Percentiles rank a stretch among this genome's conserved stretches.
phyloP scores from a whole-genome alignment of 2,113 vertebrate species.

The Toxotes jaculatrix region DNA sequence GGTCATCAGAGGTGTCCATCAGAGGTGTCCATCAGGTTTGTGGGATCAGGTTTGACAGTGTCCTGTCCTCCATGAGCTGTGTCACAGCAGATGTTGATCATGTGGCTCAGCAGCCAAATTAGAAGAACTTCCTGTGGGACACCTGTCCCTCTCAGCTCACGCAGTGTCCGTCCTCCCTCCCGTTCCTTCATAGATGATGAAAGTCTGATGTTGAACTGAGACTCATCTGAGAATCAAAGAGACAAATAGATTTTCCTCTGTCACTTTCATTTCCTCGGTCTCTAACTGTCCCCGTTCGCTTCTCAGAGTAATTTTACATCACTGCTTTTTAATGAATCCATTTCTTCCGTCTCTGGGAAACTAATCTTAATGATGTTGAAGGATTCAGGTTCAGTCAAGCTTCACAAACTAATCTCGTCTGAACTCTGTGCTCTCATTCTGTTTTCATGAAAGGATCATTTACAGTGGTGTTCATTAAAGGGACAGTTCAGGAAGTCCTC shows the following conservation, averaged over 20 bases:
- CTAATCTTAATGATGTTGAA: slow-evolving; percentile 31
- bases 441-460: background rate
- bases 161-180: no score
- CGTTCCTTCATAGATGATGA: background rate
- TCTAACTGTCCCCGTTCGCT: background rate
- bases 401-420: slow-evolving; percentile 18
- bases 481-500: background rate
- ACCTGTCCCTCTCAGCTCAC: no score
- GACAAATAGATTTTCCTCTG: slow-evolving; percentile 5
- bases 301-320: background rate
- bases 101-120: no score
- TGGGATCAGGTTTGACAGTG: no score
- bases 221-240: slow-evolving; percentile 10
- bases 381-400: slow-evolving; percentile 36
- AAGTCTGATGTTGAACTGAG: background rate
- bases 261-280: background rate
- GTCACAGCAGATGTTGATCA: no score
- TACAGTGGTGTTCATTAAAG: background rate
- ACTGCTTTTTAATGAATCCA: slow-evolving; percentile 24
- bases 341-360: slow-evolving; percentile 26
- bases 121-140: no score
- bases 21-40: no score
- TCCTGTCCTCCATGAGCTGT: no score
- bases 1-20: no score
- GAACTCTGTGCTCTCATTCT: background rate